A percentile compares a stretch with the other conserved stretches of the same genome.
phyloP scores from a whole-genome alignment of 2,888 invertebrate genomes.

The Hirtodrosophila histrioides region DNA sequence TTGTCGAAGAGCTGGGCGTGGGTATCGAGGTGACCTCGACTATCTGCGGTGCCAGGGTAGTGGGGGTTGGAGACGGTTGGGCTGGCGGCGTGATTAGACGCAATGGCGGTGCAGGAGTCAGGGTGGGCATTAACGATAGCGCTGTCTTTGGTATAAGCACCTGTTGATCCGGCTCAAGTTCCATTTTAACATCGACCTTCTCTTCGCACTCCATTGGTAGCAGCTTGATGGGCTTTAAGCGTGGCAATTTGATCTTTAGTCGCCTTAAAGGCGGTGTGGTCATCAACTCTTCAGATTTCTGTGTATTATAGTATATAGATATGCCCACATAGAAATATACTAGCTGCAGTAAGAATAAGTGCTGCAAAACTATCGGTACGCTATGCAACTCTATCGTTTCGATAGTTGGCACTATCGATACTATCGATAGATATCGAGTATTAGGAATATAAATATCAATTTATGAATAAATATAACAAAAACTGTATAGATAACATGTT shows the following conservation, averaged over 20 bases:
- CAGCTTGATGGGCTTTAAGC: constrained; percentile 42
- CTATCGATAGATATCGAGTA: too few species aligned
- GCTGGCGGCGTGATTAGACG: constrained; percentile 14
- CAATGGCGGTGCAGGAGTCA: constrained; percentile 24
- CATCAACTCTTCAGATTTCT: background rate
- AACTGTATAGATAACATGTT: too few species aligned
- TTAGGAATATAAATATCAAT: too few species aligned
- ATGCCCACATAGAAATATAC: too few species aligned
- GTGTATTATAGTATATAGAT: background rate
- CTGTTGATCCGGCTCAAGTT: constrained; percentile 29
- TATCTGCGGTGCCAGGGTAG: background rate
- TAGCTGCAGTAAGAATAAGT: too few species aligned
- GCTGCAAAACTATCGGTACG: too few species aligned
- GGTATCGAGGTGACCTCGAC: background rate
- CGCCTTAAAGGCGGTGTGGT: constrained; percentile 32
- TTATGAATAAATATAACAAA: too few species aligned
- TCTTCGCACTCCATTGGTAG: constrained; percentile 21
- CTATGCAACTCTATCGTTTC: too few species aligned
- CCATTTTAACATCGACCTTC: constrained; percentile 20
- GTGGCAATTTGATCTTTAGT: constrained; percentile 56
- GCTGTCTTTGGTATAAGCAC: constrained; percentile 16
- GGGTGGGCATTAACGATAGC: constrained; percentile 6
- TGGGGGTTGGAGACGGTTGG: background rate
- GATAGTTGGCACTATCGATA: too few species aligned
- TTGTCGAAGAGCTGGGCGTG: background rate